A percentile compares a stretch with the other conserved stretches of the same genome.
phyloP scores from a whole-genome alignment of 2,888 invertebrate species.

The Sesia bembeciformis region DNA sequence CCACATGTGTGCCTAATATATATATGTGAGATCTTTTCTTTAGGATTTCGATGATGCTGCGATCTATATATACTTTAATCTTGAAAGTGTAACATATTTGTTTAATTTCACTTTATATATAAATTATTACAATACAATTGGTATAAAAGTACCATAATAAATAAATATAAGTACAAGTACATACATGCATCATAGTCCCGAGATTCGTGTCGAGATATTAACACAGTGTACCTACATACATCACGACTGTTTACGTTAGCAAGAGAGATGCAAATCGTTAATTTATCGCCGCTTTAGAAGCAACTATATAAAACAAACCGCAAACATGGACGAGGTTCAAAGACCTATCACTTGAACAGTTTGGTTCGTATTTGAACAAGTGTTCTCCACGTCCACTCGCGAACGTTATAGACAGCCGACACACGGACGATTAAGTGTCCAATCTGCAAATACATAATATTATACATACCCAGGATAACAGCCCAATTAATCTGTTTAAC shows the following conservation, averaged over 20 bases:
- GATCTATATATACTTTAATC: no score
- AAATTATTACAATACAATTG: background rate
- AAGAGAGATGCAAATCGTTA: conserved; percentile 66
- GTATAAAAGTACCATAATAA: background rate
- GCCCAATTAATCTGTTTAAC: no score
- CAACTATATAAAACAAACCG: conserved; percentile 64
- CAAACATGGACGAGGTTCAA: conserved; percentile 63
- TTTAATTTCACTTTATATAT: no score
- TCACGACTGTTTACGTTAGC: conserved; percentile 52
- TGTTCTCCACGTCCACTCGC: conserved; percentile 42
- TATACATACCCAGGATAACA: no score
- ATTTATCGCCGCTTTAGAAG: conserved; percentile 67
- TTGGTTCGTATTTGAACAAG: conserved; percentile 62
- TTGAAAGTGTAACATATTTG: no score
- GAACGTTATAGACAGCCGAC: conserved; percentile 33
- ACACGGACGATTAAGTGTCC: conserved; percentile 6
- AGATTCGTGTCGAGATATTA: conserved; percentile 38
- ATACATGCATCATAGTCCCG: background rate
- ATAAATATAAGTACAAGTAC: background rate
- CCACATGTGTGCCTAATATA: no score
- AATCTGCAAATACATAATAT: background rate
- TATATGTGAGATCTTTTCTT: no score
- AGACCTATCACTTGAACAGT: conserved; percentile 53
- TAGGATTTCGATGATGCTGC: no score
- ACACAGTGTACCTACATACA: conserved; percentile 47